Base-by-base conservation (phyloP, 2,797 vertebrate species). In the Myotis vivesi region DNA sequence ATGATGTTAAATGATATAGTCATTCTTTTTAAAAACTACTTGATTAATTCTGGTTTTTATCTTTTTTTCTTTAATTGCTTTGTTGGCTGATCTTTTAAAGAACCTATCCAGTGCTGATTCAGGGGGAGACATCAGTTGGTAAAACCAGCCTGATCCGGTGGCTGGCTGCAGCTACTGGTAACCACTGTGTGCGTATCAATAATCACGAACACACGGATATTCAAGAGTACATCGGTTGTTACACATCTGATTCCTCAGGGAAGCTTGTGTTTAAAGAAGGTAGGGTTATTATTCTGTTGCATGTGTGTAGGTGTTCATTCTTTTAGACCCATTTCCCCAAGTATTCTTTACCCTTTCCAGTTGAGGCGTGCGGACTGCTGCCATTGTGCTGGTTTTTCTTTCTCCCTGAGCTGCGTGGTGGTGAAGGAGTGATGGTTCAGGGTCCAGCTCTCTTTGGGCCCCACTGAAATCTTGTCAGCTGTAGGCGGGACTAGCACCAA, bases 161-260 rank as follows among this genome's bases (percentile, higher is more conserved):
- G 99, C 97, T 99, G 87, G 99, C 99, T 30, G 98, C 98, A 86
- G 98, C 99, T 87, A 99, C 99, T 2, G 99, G 99, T 30, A 99
- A 99, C 98, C 99, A 99, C 59, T 99, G 99, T 89, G 99, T 99
- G 71, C 98, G 99, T 64, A 99, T 99, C 98, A 99, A 99, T 97
- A 99, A 99, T 97, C 99, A 99, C 0, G 99, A 99, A 92, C 99
- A 99, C 97, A 99, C 99, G 0, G 99, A 99, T 97, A 99, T 99
- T 97, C 99, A 99, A 95, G 99, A 99, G 85, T 99, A 99, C 97
- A 99, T 99, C 44, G 99, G 99, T 96, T 99, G 99, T 97, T 99
- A 99, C 36, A 99, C 99, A 0, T 99, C 99, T 0, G 98, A 99
- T 28, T 96, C 98, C 59, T 97, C 98, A 10, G 99, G 99, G 89